phyloP scores from a whole-genome alignment of 2,888 invertebrate species.

The Mythimna ferrago region DNA sequence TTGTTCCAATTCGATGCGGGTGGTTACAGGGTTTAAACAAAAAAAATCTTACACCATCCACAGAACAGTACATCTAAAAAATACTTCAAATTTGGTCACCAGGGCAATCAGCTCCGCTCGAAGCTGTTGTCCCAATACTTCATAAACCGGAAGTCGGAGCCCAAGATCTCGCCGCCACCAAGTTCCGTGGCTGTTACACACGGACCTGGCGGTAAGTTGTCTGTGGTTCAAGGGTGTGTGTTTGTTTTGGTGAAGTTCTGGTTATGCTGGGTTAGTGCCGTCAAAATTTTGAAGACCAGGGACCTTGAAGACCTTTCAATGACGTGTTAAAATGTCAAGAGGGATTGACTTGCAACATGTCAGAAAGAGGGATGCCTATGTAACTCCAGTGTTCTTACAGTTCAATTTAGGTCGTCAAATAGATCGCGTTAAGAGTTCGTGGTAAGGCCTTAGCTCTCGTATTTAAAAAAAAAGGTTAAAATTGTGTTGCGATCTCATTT shows the following conservation, averaged over 20 bases:
- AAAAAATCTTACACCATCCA: conserved; percentile 23
- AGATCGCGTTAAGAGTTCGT: too few relatives aligned
- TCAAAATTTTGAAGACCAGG: not conserved
- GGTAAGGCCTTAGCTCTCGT: too few relatives aligned
- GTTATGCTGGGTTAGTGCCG: conserved; percentile 11
- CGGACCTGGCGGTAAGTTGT: conserved; percentile 94
- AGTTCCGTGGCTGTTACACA: conserved; percentile 92
- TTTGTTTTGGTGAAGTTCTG: not conserved
- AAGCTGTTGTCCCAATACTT: conserved; percentile 88
- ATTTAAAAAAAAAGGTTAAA: too few relatives aligned
- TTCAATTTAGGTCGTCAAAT: too few relatives aligned
- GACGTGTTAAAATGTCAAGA: too few relatives aligned
- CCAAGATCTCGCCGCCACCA: conserved; percentile 80
- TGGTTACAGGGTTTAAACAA: not conserved
- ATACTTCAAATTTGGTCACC: conserved; percentile 47
- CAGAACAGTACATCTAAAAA: conserved; percentile 42
- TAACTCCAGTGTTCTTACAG: too few relatives aligned
- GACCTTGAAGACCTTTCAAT: too few relatives aligned
- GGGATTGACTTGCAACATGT: too few relatives aligned
- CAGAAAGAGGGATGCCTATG: too few relatives aligned
- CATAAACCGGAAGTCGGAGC: conserved; percentile 86
- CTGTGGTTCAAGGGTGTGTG: not conserved
- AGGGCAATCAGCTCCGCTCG: conserved; percentile 88
- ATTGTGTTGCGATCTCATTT: too few relatives aligned
- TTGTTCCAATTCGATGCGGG: too few relatives aligned